Percentiles rank a stretch among this genome's conserved stretches.
phyloP scores from a whole-genome alignment of 2,113 vertebrate genomes.

The Muntiacus muntjak region DNA sequence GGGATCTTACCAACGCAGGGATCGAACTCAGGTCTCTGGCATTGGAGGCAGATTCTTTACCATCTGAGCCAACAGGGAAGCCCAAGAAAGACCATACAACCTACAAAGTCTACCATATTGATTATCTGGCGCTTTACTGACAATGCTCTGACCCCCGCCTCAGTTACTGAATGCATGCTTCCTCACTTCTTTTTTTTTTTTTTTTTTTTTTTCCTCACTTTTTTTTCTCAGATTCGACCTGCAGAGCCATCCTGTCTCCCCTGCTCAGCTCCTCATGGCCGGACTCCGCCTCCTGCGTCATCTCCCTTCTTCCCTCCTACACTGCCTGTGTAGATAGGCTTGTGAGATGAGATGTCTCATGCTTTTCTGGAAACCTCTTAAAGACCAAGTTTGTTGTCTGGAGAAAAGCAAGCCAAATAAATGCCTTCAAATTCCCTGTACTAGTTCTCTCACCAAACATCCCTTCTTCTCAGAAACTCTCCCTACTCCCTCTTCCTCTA shows the following conservation, averaged over 20 bases:
- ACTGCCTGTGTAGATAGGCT: not conserved
- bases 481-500: not conserved
- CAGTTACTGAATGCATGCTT: not conserved
- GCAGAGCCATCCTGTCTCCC: not conserved
- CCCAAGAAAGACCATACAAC: not conserved
- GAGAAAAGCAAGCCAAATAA: not conserved
- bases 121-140: not conserved
- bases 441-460: not conserved
- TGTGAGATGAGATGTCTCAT: not conserved
- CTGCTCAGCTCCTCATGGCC: not conserved
- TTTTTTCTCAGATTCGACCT: not conserved
- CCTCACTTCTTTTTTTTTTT: too few relatives aligned
- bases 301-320: not conserved
- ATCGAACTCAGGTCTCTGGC: not conserved
- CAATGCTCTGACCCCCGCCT: not conserved
- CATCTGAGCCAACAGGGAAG: not conserved
- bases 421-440: not conserved
- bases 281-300: rapidly evolving
- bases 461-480: not conserved
- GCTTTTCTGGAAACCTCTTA: not conserved
- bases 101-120: not conserved
- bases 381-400: not conserved
- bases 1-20: not conserved
- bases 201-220: too few relatives aligned
- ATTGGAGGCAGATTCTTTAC: not conserved